Conservation (phyloP, 2,797 vertebrate species). For the Hyperoplus immaculatus region DNA sequence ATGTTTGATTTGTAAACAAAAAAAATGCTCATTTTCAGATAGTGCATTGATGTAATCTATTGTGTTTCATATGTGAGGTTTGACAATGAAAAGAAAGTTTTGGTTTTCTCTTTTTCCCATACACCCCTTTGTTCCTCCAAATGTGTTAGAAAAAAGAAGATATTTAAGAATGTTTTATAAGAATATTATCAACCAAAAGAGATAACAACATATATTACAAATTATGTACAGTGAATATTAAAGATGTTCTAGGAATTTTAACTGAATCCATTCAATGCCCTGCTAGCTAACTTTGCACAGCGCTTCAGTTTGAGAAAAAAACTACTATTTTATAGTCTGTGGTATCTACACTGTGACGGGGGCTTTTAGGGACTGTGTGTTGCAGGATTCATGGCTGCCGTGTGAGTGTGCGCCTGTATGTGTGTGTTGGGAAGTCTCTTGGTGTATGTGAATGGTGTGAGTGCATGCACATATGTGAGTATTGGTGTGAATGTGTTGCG, state of each 20-base stretch:
- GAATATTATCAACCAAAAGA: conserved; percentile 64
- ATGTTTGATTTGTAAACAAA: conserved; percentile 79
- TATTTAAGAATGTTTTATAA: conserved; percentile 76
- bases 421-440: conserved; percentile 16
- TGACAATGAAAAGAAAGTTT: conserved; percentile 61
- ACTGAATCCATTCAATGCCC: conserved; percentile 61
- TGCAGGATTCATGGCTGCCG: conserved; percentile 68
- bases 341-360: conserved; percentile 81
- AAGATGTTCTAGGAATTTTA: conserved; percentile 73
- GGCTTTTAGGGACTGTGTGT: conserved; percentile 65
- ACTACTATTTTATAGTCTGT: conserved; percentile 76
- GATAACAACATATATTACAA: conserved; percentile 65
- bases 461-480: conserved; percentile 44
- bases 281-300: conserved; percentile 82
- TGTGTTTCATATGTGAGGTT: conserved; percentile 75
- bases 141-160: conserved; percentile 59
- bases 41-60: conserved; percentile 72
- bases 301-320: conserved; percentile 68
- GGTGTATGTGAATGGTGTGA: conserved; percentile 8
- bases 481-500: conserved; percentile 50
- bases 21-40: conserved; percentile 70
- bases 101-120: conserved; percentile 54
- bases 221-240: conserved; percentile 77
- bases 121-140: conserved; percentile 55
- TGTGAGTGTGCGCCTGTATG: conserved; percentile 48